Conservation (phyloP, 2,797 vertebrate genomes). For the Neostethus bicornis region DNA sequence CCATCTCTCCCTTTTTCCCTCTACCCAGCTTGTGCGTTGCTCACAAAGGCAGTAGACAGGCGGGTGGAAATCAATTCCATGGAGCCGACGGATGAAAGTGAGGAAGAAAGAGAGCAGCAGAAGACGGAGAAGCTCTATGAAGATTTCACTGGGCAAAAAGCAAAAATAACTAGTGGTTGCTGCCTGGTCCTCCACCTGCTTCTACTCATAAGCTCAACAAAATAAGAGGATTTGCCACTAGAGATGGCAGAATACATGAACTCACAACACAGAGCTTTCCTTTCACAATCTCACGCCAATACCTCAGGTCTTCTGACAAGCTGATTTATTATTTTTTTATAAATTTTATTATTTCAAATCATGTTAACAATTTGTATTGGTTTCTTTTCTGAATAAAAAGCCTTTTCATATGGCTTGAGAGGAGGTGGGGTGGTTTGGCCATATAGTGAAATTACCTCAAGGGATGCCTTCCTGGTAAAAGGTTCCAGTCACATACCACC, state of each 20-base stretch:
- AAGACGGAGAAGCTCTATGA: conserved; percentile 57
- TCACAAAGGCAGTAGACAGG: conserved; percentile 78
- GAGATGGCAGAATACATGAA: conserved; percentile 15
- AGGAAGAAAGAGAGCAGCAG: conserved; percentile 52
- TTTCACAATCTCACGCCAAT: conserved; percentile 1
- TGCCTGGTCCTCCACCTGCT: conserved; percentile 53
- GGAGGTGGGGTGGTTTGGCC: no score
- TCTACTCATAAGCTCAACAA: conserved; percentile 38
- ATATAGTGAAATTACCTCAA: no score
- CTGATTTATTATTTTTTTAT: not conserved
- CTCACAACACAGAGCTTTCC: not conserved
- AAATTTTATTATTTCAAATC: no score
- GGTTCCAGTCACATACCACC: no score
- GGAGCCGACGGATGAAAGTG: conserved; percentile 75
- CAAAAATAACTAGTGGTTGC: conserved; percentile 69
- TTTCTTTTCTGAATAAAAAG: no score
- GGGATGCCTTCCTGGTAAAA: no score
- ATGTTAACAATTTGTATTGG: no score
- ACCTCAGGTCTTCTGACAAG: not conserved
- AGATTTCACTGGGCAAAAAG: conserved; percentile 56
- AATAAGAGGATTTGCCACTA: conserved; percentile 37
- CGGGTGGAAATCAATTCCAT: conserved; percentile 76
- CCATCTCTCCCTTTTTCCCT: conserved; percentile 54
- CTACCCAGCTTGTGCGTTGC: conserved; percentile 53
- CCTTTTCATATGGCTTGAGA: no score